Evolutionary conservation across 1,140 invertebrate species (phyloP).

Genomic region (Calliopsis andreniformis): DNA sequence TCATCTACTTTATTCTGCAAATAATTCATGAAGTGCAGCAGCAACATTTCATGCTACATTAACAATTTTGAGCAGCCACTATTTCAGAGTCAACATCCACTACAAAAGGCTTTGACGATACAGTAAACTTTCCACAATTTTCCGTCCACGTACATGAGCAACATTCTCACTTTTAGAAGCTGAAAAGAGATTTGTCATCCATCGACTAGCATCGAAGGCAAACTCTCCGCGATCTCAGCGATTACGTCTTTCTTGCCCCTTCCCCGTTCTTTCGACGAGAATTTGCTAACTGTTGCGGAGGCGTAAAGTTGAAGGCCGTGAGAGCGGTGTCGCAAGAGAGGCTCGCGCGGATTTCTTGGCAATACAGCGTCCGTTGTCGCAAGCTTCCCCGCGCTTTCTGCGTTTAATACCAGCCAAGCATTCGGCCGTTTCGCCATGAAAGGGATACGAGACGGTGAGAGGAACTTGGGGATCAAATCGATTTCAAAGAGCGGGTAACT

Average conservation of each 20-base stretch:
- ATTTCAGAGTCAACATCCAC: too few species aligned
- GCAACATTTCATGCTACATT: too few species aligned
- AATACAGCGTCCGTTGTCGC: neutral
- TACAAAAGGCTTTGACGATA: too few species aligned
- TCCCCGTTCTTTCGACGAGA: neutral
- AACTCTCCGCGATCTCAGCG: too few species aligned
- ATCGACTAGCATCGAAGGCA: neutral
- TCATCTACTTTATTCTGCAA: too few species aligned
- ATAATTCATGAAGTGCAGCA: too few species aligned
- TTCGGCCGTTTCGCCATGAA: slow-evolving; percentile 41
- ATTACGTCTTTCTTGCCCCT: too few species aligned
- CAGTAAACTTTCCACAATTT: too few species aligned
- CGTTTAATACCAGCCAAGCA: slow-evolving; percentile 29
- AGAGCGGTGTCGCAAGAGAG: neutral
- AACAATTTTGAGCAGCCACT: too few species aligned
- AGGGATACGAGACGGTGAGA: slow-evolving; percentile 40
- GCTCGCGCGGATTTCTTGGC: neutral
- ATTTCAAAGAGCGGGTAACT: slow-evolving; percentile 49
- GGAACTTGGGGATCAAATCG: slow-evolving; percentile 44
- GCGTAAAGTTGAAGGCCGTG: neutral
- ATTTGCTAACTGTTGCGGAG: neutral
- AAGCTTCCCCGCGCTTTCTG: slow-evolving; percentile 5
- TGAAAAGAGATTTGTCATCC: too few species aligned
- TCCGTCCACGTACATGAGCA: too few species aligned
- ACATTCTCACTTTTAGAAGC: too few species aligned